Evolutionary conservation across 2,888 invertebrate species (phyloP).

Genomic region (Watsonalla cultraria): DNA sequence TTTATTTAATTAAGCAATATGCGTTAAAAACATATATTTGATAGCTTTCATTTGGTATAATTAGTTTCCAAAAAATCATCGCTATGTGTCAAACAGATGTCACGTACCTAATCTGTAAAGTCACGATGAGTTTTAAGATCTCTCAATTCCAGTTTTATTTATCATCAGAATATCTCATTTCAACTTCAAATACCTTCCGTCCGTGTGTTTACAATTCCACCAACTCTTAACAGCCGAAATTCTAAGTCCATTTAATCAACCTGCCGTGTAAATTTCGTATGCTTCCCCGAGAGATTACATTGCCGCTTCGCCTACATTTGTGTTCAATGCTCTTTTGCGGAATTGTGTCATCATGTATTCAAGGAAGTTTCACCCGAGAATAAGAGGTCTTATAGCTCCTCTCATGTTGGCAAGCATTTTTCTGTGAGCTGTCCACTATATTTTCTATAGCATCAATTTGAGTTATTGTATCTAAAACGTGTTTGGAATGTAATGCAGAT

Average conservation of each 20-base stretch:
- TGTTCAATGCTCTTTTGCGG: slow-evolving; percentile 18
- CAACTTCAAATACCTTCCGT: background rate
- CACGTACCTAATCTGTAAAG: too few relatives aligned
- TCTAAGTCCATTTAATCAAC: slow-evolving; percentile 4
- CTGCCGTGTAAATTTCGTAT: slow-evolving; percentile 2
- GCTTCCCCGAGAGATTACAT: slow-evolving; percentile 13
- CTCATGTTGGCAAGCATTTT: slow-evolving; percentile 24
- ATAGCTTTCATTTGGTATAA: too few relatives aligned
- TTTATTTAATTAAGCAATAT: too few relatives aligned
- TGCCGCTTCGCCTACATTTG: slow-evolving; percentile 11
- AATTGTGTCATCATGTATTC: slow-evolving; percentile 31
- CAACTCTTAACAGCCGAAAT: background rate
- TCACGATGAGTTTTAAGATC: too few relatives aligned
- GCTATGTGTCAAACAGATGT: too few relatives aligned
- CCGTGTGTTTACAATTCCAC: background rate
- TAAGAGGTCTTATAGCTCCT: slow-evolving; percentile 24
- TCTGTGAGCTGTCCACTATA: slow-evolving; percentile 21
- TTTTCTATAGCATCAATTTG: slow-evolving; percentile 27
- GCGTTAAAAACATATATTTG: too few relatives aligned
- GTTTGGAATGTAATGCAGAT: background rate
- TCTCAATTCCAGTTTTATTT: too few relatives aligned
- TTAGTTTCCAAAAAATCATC: too few relatives aligned
- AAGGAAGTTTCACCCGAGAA: slow-evolving; percentile 18
- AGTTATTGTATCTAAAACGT: slow-evolving; percentile 12
- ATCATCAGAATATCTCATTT: background rate